Evolutionary conservation across 2,888 invertebrate genomes (phyloP).

Genomic region (Ichneumoninae sp.): DNA sequence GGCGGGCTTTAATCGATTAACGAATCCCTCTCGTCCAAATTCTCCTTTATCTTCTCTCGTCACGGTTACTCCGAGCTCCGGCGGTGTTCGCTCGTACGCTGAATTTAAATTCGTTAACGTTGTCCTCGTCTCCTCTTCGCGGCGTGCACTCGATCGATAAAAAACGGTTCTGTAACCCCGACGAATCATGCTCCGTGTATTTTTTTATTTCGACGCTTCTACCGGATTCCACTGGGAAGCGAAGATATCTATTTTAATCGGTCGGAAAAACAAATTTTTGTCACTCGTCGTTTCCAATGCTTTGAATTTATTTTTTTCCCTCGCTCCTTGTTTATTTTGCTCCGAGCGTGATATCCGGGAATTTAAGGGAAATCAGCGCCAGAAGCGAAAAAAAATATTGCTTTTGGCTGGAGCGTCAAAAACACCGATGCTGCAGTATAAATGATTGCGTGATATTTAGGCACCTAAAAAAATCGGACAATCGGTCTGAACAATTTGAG

Average conservation of each 20-base stretch:
- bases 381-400: not conserved
- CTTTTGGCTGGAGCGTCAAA: not conserved
- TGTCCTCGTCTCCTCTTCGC: not conserved
- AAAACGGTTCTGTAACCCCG: too few relatives aligned
- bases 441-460: not conserved
- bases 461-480: not conserved
- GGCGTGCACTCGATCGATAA: not conserved
- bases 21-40: constrained; percentile 18
- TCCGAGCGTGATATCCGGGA: not conserved
- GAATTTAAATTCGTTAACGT: constrained; percentile 8
- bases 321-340: not conserved
- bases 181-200: not conserved
- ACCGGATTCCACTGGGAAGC: not conserved
- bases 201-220: not conserved
- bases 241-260: not conserved
- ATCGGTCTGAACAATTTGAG: not conserved
- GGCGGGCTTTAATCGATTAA: constrained; percentile 25
- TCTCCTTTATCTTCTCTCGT: not conserved
- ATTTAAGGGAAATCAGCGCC: not conserved
- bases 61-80: not conserved
- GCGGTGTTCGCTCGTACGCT: not conserved
- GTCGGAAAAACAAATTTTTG: not conserved
- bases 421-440: not conserved
- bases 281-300: not conserved
- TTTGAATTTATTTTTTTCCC: not conserved